Evolutionary conservation across 2,113 vertebrate species (phyloP).

Genomic region (Dasyurus viverrinus): DNA sequence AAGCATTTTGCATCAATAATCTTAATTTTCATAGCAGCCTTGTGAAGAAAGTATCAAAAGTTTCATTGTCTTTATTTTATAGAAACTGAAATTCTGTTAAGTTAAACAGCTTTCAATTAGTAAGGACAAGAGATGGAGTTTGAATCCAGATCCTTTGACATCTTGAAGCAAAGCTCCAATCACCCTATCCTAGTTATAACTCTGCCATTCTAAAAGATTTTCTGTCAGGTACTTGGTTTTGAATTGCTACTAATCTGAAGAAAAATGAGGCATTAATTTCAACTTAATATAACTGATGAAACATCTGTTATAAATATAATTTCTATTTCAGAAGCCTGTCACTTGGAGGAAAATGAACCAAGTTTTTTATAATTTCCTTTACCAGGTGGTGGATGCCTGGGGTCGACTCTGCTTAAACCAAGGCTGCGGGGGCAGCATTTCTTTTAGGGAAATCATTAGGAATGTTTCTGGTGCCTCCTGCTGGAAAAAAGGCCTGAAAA

Average conservation of each 20-base stretch:
- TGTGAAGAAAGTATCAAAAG: background rate
- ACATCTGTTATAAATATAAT: constrained; percentile 59
- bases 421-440: background rate
- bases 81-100: background rate
- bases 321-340: constrained; percentile 52
- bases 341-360: constrained; percentile 60
- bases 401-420: constrained; percentile 35
- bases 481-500: constrained; percentile 40
- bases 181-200: background rate
- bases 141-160: background rate
- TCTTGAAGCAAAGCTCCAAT: background rate
- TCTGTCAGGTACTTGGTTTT: constrained; percentile 46
- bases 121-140: background rate
- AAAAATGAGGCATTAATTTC: background rate
- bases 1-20: background rate
- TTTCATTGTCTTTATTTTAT: background rate
- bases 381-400: background rate
- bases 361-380: constrained; percentile 25
- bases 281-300: constrained; percentile 8
- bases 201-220: background rate
- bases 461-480: constrained; percentile 22
- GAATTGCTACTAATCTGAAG: constrained; percentile 58
- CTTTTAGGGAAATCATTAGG: constrained; percentile 49
- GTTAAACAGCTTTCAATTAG: background rate
- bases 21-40: background rate